Conservation (phyloP, 2,888 invertebrate genomes). For the Pollenia angustigena region DNA sequence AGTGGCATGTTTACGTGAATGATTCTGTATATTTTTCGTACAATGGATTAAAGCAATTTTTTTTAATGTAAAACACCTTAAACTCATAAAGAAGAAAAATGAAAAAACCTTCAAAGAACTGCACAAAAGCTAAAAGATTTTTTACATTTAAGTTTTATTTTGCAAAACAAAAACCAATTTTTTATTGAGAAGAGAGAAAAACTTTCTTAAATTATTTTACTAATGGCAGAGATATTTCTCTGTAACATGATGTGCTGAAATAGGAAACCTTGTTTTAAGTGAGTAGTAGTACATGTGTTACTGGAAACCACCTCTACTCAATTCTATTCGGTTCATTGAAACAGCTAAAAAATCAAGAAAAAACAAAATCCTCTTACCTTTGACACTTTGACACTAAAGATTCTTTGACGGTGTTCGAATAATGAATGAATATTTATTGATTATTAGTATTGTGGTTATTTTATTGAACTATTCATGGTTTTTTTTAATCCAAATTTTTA, state of each 20-base stretch:
- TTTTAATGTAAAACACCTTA: slow-evolving; percentile 42
- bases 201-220: slow-evolving; percentile 2
- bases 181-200: not conserved
- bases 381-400: slow-evolving; percentile 4
- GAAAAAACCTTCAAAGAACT: slow-evolving; percentile 57
- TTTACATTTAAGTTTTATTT: slow-evolving; percentile 26
- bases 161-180: not conserved
- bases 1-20: slow-evolving; percentile 1
- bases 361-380: slow-evolving; percentile 33
- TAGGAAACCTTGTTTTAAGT: not conserved
- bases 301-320: not conserved
- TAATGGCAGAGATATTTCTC: slow-evolving; percentile 17
- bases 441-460: no score
- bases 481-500: no score
- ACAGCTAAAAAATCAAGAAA: not conserved
- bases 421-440: slow-evolving; percentile 41
- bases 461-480: no score
- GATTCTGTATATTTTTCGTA: not conserved
- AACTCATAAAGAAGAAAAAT: not conserved
- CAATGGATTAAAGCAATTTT: slow-evolving; percentile 1
- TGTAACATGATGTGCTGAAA: not conserved
- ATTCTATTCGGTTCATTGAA: slow-evolving; percentile 4
- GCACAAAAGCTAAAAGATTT: slow-evolving; percentile 48
- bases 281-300: not conserved
- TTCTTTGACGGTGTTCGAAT: not conserved